These are phyloP conservation scores for Peromyscus maniculatus DNA, from an alignment of 2,113 vertebrate species.

Conservation along the genomic window DNA sequence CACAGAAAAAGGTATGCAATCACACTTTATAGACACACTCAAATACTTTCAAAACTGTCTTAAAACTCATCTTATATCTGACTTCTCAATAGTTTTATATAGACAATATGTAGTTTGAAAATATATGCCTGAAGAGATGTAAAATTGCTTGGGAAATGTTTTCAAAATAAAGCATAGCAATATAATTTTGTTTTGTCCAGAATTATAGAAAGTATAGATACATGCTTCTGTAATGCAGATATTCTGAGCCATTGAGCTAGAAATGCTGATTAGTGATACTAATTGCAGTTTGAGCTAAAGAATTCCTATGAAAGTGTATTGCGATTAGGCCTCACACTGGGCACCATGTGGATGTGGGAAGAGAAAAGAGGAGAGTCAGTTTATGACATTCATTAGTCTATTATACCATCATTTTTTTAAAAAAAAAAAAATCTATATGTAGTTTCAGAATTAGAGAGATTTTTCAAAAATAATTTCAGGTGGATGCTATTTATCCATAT, in stretches of 20 bases:
- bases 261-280: not conserved
- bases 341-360: not conserved
- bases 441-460: not conserved
- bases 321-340: not conserved
- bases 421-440: not conserved
- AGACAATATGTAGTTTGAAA: slow-evolving; percentile 4
- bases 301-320: not conserved
- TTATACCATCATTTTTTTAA: not conserved
- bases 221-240: not conserved
- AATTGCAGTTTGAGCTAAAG: not conserved
- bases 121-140: not conserved
- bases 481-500: not conserved
- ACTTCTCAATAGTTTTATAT: not conserved
- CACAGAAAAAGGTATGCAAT: not conserved
- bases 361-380: not conserved
- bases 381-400: not conserved
- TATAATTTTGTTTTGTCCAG: not conserved
- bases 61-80: not conserved
- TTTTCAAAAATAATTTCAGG: not conserved
- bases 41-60: not conserved
- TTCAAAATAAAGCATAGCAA: not conserved
- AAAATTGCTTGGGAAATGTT: not conserved
- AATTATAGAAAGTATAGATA: not conserved
- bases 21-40: not conserved
- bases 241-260: not conserved